Evolutionary conservation across 2,797 vertebrate genomes (phyloP), one percentile per base, ranked within the genome.

Genomic region (Semaprochilodus insignis): DNA sequence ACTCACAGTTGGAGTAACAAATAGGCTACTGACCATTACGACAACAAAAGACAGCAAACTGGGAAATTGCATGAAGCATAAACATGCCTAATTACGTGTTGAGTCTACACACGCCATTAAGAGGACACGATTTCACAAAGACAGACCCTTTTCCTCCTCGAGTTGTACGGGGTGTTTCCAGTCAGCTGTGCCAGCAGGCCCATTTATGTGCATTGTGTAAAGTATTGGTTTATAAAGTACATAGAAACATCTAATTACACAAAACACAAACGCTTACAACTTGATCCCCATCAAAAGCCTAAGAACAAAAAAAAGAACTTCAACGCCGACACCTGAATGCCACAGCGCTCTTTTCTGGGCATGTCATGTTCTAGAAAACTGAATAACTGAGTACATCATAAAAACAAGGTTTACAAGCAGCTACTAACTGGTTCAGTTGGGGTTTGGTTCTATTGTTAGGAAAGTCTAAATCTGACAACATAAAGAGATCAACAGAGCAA

Each of bases 211-310:
- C n/a, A 5, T 15, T 19, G 48, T 36, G 48, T 36, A 54, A 67
- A 78, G 25, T 51, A 63, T 25, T 62, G 27, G 23, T 77, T 66
- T 36, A 23, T n/a, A 66, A 77, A 54, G n/a, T 27, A 65, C 6
- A 54, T 25, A 77, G 11, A 13, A 17, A 55, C 63, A 3, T 52
- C 1, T 23, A 52, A 52, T 48, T 14, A 7, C 74, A 40, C 3
- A 11, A 40, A 67, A 67, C 6, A 69, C 1, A 67, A 4, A 67
- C 19, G 65, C 31, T 21, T 31, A 34, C 0, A 62, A 62, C n/a
- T 23, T 2, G 13, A 54, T 3, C 44, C 1, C 44, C 10, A 13
- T 48, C 8, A 16, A 11, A 52, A 11, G 13, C 51, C 51, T 52
- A 52, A 52, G 19, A 21, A 4, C 3, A 57, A 57, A 21, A 21